Percentiles rank a stretch among this genome's conserved stretches.
phyloP scores from a whole-genome alignment of 2,888 invertebrate genomes.

The Melieria omissa region DNA sequence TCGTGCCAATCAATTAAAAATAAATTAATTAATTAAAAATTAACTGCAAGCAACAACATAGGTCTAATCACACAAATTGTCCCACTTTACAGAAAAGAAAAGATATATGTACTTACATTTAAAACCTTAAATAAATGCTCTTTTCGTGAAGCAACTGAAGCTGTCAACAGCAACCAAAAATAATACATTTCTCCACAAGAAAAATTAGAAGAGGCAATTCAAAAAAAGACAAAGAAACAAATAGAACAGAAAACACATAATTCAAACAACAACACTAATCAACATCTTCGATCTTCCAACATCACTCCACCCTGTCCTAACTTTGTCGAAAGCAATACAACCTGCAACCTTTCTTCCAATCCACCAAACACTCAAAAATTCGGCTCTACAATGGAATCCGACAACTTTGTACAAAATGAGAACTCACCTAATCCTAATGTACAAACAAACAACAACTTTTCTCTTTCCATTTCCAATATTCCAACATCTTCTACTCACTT shows the following conservation, averaged over 20 bases:
- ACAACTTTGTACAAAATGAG: neutral
- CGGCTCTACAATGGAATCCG: neutral
- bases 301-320: neutral
- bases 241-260: neutral
- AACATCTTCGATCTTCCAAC: neutral
- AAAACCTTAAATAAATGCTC: neutral
- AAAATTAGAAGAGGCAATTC: neutral
- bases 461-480: neutral
- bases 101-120: neutral
- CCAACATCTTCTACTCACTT: neutral
- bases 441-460: neutral
- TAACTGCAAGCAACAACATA: slow-evolving; percentile 6
- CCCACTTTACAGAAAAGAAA: neutral
- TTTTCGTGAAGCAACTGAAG: neutral
- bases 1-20: too few relatives aligned
- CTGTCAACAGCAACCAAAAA: neutral
- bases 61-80: neutral
- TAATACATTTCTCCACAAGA: neutral
- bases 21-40: too few relatives aligned
- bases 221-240: neutral
- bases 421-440: neutral
- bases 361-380: neutral
- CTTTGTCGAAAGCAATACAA: neutral
- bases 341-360: neutral
- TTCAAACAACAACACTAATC: neutral